Base-by-base conservation (phyloP, 2,888 invertebrate genomes). In the Mechanitis mazaeus region DNA sequence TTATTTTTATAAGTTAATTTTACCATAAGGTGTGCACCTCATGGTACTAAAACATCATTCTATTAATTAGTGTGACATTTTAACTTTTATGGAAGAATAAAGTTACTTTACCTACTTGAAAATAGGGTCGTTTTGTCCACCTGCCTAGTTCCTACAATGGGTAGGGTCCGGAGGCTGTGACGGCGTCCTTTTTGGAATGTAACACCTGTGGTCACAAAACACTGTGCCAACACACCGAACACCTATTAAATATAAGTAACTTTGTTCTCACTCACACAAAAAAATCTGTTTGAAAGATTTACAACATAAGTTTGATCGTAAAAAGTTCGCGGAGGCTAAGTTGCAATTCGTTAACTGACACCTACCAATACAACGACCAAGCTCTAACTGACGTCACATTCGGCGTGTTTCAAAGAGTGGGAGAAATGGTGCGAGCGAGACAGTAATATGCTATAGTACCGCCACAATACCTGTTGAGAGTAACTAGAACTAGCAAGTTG, bases 191-290 rank as follows among this genome's bases (percentile, higher is more conserved):
- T 71, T 74, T 75, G 87, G 88, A 87, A 88, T 89, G 86, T 79
- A 78, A 85, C 87, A 88, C 88, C 87, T 87, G 81, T 79, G 81
- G 81, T 78, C 84, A 86, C 75, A 72, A 72, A 83, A 76, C 85
- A 86, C 84, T 75, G 79, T 79, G 78, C 79, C 71, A 78, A 73
- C 61, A 64, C 69, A 66, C 64, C 59, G 35, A 57, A 63, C 64
- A 58, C 63, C 58, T 62, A 55, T 66, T 66, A 61, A 63, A 59
- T 42, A 55, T 33, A 60, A 63, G 61, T 55, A 60, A 65, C 65
- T 58, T 60, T 68, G 72, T 72, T 72, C 68, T 61, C 65, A 67
- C 76, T 74, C 73, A 72, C 56, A 62, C 55, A 59, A 38, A 63
- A 57, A 56, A 63, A 59, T 63, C 67, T 53, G 69, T 65, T 68